Base-by-base conservation (phyloP, 2,888 invertebrate genomes). In the Portevinia maculata region DNA sequence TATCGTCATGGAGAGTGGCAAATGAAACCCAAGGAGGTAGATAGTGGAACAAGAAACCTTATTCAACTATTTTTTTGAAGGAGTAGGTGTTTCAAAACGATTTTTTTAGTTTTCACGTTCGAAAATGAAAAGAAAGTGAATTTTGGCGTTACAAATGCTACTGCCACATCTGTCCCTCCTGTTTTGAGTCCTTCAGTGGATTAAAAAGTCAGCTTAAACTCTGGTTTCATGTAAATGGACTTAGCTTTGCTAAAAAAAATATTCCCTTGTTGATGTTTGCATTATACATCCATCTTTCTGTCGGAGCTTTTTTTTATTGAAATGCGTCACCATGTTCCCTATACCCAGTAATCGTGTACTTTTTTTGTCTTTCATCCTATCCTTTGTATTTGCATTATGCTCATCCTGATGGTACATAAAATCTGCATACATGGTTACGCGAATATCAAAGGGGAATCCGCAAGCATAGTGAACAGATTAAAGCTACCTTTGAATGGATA, bases 391-490 rank as follows among this genome's bases (percentile, higher is more conserved):
- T 70, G 44, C 75, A 69, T 64, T 74, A 50, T 48, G 48, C 67
- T 19, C 53, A 73, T 74, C 41, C 74, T 60, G 52, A 1, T 50
- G 24, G 24, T 24, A 24, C 5, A 34, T 17, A 59, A 59, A 75
- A 39, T 70, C 44, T 53, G 59, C 75, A 64, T 64, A 64, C 75
- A 75, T 75, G 79, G 79, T 62, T 75, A 79, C 69, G 62, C 57
- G 62, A 64, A 62, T 64, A 75, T 81, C 79, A 70, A 75, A 81
- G 46, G 34, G 75, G 39, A 75, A 62, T 57, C 34, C 37, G 13
- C 62, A 62, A 70, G 55, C 62, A 44, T 48, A 19, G 19, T 13
- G 8, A 39, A 13, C 19, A 34, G 28, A 50, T 11, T 34, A 5
- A 5, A 21, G 39, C 30, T 13, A 8, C n/a, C 30, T 30, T 30